Conservation (phyloP, 2,797 vertebrate genomes). For the Parauchenoglanis punctatus region DNA sequence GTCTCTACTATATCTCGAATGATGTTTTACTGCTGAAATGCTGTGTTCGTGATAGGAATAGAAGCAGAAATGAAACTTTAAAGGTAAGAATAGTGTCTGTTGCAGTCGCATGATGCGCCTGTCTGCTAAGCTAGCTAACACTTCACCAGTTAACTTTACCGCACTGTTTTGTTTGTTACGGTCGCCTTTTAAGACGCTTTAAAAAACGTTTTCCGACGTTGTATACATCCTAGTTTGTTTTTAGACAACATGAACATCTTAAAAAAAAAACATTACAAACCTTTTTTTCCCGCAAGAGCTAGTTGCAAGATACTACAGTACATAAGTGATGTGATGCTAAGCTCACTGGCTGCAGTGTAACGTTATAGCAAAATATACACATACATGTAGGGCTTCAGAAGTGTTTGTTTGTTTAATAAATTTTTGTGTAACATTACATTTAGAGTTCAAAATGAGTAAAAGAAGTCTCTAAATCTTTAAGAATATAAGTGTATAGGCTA, state of each 20-base stretch:
- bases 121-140: conserved; percentile 52
- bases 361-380: too few relatives aligned
- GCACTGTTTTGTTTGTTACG: conserved; percentile 59
- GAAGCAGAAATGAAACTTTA: not conserved
- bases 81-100: not conserved
- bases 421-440: too few relatives aligned
- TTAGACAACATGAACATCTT: not conserved
- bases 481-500: not conserved
- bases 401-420: not conserved
- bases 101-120: conserved; percentile 27
- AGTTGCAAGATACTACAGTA: not conserved
- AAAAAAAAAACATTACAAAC: too few relatives aligned
- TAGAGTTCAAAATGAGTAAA: too few relatives aligned
- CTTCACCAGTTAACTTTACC: conserved; percentile 32
- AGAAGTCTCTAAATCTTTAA: not conserved
- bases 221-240: not conserved
- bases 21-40: not conserved
- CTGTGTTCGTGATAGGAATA: not conserved
- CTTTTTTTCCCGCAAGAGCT: not conserved
- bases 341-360: conserved; percentile 7
- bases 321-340: conserved; percentile 23
- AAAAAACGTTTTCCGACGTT: not conserved
- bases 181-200: not conserved
- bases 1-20: not conserved
- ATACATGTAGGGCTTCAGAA: too few relatives aligned